Evolutionary conservation across 53 echinoderm and acorn worm species (phyloP), one percentile per base, ranked within the genome.

Genomic region (Apostichopus leukothele): DNA sequence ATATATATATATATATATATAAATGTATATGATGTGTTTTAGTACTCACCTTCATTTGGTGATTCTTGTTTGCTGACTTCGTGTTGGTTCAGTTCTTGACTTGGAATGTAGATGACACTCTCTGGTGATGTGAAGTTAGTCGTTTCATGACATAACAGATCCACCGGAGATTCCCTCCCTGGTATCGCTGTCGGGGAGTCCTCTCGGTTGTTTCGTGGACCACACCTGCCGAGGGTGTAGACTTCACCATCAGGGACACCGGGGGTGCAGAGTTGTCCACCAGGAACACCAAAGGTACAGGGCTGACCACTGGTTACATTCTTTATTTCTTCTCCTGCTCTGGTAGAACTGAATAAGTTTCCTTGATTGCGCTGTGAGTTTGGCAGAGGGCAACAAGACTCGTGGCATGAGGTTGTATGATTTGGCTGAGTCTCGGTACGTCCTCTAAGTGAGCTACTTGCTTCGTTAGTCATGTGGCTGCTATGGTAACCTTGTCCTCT

Each of bases 81-180:
- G 0, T 39, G 39, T 39, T 39, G 39, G 39, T 39, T 39, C 39
- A 39, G 39, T 39, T 39, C 39, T 39, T 39, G 39, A 39, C 39
- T 39, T 39, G 22, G 8, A 27, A 39, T 39, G 39, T 39, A 39
- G 39, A 39, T 3, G 39, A 39, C 86, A 90, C 86, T 86, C 86
- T 90, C 90, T 51, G 90, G 90, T 86, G 90, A 90, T 76, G 87
- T 86, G 55, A 86, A 90, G 5, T 76, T 90, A 86, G 86, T 71
- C 12, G 68, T 51, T 52, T 90, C 90, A 90, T 86, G 75, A 60
- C 90, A 90, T 27, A 66, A 23, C 39, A 90, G 83, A 75, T 90
- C 90, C 61, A 19, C 25, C 0, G 75, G 22, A 6, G 21, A 71
- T n/a, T 71, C 18, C 5, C 18, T 71, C 18, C 20, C 71, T 71